A percentile compares a stretch with the other conserved stretches of the same genome.
phyloP scores from a whole-genome alignment of 2,113 vertebrate species.

The Petromus typicus region DNA sequence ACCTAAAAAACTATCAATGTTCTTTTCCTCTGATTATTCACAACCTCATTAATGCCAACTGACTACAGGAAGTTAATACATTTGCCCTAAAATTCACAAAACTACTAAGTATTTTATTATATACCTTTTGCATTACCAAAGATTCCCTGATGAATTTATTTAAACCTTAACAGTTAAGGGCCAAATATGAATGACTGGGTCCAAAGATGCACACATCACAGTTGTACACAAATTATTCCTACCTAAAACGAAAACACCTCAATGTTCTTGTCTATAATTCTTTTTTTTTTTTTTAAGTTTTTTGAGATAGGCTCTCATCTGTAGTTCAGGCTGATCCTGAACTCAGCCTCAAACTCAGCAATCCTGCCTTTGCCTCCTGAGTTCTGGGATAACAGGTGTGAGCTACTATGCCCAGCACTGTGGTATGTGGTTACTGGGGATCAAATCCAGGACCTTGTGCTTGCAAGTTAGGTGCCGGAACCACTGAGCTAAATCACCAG shows the following conservation, averaged over 20 bases:
- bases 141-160: neutral
- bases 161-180: neutral
- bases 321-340: too few relatives aligned
- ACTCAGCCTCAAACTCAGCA: too few relatives aligned
- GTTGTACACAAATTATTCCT: neutral
- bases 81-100: slow-evolving; percentile 4
- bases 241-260: slow-evolving; percentile 5
- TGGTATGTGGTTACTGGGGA: too few relatives aligned
- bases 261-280: neutral
- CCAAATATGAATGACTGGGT: neutral
- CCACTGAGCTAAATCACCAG: too few relatives aligned
- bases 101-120: slow-evolving; percentile 34
- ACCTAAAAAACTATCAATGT: slow-evolving; percentile 7
- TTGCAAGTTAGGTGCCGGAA: too few relatives aligned
- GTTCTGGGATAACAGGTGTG: too few relatives aligned
- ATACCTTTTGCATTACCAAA: neutral
- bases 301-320: too few relatives aligned
- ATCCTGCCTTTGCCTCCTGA: too few relatives aligned
- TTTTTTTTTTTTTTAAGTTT: too few relatives aligned
- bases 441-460: too few relatives aligned
- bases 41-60: slow-evolving; percentile 3
- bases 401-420: too few relatives aligned
- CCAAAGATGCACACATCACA: neutral
- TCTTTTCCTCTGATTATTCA: slow-evolving; percentile 15
- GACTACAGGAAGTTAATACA: neutral